Conservation (phyloP, 2,888 invertebrate genomes). For the Macaria notata region DNA sequence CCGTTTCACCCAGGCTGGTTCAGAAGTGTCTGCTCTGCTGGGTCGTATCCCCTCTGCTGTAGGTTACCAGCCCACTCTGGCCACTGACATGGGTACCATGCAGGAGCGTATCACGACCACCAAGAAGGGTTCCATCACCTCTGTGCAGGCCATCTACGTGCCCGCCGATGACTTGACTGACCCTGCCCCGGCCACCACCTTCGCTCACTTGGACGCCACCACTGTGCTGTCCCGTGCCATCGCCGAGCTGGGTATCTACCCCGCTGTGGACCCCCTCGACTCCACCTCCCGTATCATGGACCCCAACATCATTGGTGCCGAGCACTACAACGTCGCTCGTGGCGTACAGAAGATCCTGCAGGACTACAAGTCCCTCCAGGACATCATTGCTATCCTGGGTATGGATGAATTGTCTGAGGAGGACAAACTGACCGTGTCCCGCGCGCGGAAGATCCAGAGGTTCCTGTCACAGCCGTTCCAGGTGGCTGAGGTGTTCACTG, state of each 20-base stretch:
- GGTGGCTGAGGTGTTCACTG: constrained; percentile 97
- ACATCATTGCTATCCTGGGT: constrained; percentile 97
- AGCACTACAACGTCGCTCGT: constrained; percentile 95
- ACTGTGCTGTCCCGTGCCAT: constrained; percentile 96
- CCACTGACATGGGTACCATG: constrained; percentile 99
- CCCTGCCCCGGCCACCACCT: constrained; percentile 97
- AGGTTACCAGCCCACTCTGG: constrained; percentile 97
- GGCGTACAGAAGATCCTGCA: constrained; percentile 96
- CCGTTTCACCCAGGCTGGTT: constrained; percentile 96
- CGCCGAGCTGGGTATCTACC: constrained; percentile 96
- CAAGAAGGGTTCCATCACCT: constrained; percentile 97
- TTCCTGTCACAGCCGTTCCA: constrained; percentile 97
- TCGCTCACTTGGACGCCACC: constrained; percentile 97
- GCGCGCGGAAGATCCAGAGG: constrained; percentile 96
- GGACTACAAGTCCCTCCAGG: constrained; percentile 88
- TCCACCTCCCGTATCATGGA: constrained; percentile 97
- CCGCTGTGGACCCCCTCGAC: constrained; percentile 97
- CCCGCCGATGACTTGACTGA: constrained; percentile 98
- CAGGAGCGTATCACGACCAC: constrained; percentile 98
- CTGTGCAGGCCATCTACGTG: constrained; percentile 97
- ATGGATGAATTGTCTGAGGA: constrained; percentile 94
- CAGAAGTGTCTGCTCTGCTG: constrained; percentile 94
- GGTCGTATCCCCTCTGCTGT: constrained; percentile 98
- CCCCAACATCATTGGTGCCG: constrained; percentile 93
- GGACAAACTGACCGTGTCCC: constrained; percentile 95